Base-by-base conservation (phyloP, 1,140 invertebrate genomes). In the Micrasema minimum region DNA sequence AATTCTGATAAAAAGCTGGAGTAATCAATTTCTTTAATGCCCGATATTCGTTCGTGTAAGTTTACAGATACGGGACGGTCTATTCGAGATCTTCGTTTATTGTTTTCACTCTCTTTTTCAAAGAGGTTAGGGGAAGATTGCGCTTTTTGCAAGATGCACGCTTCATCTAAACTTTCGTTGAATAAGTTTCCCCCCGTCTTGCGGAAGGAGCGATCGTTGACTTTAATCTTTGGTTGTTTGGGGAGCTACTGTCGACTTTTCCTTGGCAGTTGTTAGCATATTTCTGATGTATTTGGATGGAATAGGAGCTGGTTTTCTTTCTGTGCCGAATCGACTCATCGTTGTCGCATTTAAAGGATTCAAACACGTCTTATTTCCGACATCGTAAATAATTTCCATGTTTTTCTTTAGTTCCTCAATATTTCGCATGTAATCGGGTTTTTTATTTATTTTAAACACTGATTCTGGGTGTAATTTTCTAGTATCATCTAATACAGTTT, bases 1-100 rank as follows among this genome's bases (percentile, higher is more conserved):
- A 69, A 50, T 38, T 53, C 67, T 2, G 55, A 61, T 11, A 69
- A 22, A 16, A 69, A 69, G 18, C 67, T 69, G 5, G 67, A 69
- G 46, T 69, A 69, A 61, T 69, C 55, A 7, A 69, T 69, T 50
- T 59, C 67, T 46, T 61, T 69, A 1, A 69, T 41, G n/a, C 67
- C 67, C 1, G 67, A 69, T 37, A 69, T 69, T 12, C 46, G 20
- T 69, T 69, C 67, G 6, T 26, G 20, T 2, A 14, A 7, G 16
- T 26, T 59, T 2, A 45, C 51, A 48, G 67, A 69, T 1, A 51
- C 41, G 0, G 26, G 38, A 20, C 16, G 9, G 16, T 69, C 20
- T 12, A 50, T 50, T 37, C 53, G 20, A 5, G 18, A 22, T 10
- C 37, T 18, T 67, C 37, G 14, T 31, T 31, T 11, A 20, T 67